Percentiles rank a stretch among this genome's conserved stretches.
Evolutionary conservation across 2,888 invertebrate species (phyloP).

Genomic region (Thymelicus acteon): DNA sequence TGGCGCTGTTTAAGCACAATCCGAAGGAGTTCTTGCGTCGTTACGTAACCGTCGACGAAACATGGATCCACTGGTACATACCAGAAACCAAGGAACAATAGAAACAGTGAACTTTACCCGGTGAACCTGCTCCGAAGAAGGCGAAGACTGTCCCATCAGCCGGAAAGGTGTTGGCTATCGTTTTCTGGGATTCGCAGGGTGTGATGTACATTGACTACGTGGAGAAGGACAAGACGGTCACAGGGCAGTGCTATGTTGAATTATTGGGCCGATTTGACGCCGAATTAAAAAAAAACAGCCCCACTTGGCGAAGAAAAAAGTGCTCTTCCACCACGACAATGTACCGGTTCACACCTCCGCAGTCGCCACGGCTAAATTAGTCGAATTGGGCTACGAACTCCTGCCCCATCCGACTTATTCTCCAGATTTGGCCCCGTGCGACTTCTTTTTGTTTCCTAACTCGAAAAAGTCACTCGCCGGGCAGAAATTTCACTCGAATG

Average conservation of each 20-base stretch:
- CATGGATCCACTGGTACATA: conserved; percentile 51
- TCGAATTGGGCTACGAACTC: too few relatives aligned
- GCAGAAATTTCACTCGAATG: too few relatives aligned
- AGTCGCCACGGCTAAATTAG: too few relatives aligned
- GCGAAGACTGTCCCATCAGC: conserved; percentile 42
- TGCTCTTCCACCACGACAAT: conserved; percentile 41
- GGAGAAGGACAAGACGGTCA: conserved; percentile 45
- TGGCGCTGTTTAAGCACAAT: conserved; percentile 51
- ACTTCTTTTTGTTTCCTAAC: too few relatives aligned
- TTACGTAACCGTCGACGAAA: conserved; percentile 52
- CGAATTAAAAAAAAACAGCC: conserved; percentile 20
- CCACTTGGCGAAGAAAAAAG: conserved; percentile 46
- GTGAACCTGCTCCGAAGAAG: conserved; percentile 43
- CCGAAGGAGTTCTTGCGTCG: conserved; percentile 47
- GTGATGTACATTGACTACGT: conserved; percentile 44
- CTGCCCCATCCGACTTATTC: too few relatives aligned
- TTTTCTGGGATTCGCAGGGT: conserved; percentile 46
- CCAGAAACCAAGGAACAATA: conserved; percentile 45
- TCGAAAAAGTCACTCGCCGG: too few relatives aligned
- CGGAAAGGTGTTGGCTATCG: conserved; percentile 45
- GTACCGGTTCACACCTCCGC: conserved; percentile 21
- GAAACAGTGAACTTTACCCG: conserved; percentile 43
- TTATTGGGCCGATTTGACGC: conserved; percentile 7
- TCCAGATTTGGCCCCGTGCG: too few relatives aligned
- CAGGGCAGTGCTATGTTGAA: conserved; percentile 40